Percentiles rank a stretch among this genome's conserved stretches.
These are phyloP conservation scores for Centropus bengalensis DNA, from an alignment of 2,113 vertebrate genomes.

Conservation along the genomic window DNA sequence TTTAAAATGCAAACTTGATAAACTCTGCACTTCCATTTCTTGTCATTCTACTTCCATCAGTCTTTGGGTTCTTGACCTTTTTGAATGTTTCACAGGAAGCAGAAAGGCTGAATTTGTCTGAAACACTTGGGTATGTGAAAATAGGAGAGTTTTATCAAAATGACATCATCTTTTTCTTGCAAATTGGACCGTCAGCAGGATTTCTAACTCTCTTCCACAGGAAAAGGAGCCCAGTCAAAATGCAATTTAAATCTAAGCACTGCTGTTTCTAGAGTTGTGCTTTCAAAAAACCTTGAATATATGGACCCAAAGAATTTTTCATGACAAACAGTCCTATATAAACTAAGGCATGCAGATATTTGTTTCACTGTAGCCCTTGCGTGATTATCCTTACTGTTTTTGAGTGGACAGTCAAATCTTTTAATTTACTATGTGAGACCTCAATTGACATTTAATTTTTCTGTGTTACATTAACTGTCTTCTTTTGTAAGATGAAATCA, in stretches of 20 bases:
- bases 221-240: conserved; percentile 43
- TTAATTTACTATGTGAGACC: conserved; percentile 50
- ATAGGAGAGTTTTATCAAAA: conserved; percentile 62
- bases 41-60: not conserved
- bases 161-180: conserved; percentile 56
- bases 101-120: conserved; percentile 35
- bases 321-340: not conserved
- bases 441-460: conserved; percentile 68
- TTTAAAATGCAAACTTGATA: not conserved
- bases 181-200: conserved; percentile 66
- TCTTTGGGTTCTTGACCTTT: conserved; percentile 23
- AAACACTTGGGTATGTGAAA: conserved; percentile 40
- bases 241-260: conserved; percentile 44
- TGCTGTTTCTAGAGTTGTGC: conserved; percentile 44
- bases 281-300: conserved; percentile 2
- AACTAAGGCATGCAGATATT: not conserved
- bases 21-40: not conserved
- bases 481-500: conserved; percentile 66
- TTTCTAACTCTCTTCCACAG: conserved; percentile 62
- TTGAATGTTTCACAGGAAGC: conserved; percentile 5
- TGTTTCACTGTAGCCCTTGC: conserved; percentile 14
- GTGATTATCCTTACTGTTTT: conserved; percentile 33
- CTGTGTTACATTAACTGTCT: conserved; percentile 40
- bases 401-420: conserved; percentile 32
- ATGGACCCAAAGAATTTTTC: not conserved